phyloP scores from a whole-genome alignment of 1,140 invertebrate genomes.

The Onthophagus taurus region DNA sequence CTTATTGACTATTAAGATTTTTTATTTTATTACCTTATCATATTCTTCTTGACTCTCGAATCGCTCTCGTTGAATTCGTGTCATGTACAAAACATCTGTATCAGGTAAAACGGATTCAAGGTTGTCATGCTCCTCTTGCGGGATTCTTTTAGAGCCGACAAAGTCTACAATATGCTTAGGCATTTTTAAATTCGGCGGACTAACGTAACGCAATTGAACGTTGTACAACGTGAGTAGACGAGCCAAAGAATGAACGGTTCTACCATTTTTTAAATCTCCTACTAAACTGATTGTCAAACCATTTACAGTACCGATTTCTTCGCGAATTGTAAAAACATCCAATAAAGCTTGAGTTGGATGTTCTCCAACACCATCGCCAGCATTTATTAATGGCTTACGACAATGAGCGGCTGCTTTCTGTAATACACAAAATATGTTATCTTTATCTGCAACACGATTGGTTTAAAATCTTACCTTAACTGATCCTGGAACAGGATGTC shows the following conservation, averaged over 20 bases:
- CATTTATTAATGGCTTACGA: slow-evolving; percentile 90
- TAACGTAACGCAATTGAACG: slow-evolving; percentile 83
- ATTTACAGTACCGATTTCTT: slow-evolving; percentile 98
- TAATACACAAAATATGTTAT: background rate
- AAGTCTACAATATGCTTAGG: slow-evolving; percentile 75
- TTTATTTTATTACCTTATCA: slow-evolving; percentile 52
- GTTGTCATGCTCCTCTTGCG: slow-evolving; percentile 61
- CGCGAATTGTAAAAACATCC: slow-evolving; percentile 96
- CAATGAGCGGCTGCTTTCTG: slow-evolving; percentile 72
- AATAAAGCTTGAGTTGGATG: slow-evolving; percentile 97
- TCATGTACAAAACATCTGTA: slow-evolving; percentile 97
- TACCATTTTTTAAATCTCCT: slow-evolving; percentile 94
- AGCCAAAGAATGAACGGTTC: slow-evolving; percentile 96
- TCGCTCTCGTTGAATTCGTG: slow-evolving; percentile 91
- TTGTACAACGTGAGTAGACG: slow-evolving; percentile 84
- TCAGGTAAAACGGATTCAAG: slow-evolving; percentile 81
- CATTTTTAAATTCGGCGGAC: slow-evolving; percentile 79
- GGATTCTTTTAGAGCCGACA: slow-evolving; percentile 65
- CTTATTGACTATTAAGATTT: background rate
- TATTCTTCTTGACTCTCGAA: slow-evolving; percentile 82
- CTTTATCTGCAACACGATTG: slow-evolving; percentile 1
- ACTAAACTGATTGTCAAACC: slow-evolving; percentile 87
- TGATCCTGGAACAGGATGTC: slow-evolving; percentile 90
- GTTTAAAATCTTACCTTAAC: slow-evolving; percentile 58
- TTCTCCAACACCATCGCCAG: slow-evolving; percentile 95